Conservation (phyloP, 2,113 vertebrate species). For the Oncorhynchus mykiss region DNA sequence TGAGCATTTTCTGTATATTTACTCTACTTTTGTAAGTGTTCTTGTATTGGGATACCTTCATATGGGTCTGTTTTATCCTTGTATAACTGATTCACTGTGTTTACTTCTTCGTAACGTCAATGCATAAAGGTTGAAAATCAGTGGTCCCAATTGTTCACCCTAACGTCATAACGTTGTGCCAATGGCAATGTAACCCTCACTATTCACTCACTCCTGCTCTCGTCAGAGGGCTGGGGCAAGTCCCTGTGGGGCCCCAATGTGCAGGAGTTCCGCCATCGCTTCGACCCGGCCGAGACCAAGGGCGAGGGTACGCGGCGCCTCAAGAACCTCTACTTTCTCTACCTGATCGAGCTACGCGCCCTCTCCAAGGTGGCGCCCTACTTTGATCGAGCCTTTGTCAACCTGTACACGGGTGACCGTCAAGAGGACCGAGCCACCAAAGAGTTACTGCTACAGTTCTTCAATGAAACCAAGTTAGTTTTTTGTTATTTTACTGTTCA, state of each 20-base stretch:
- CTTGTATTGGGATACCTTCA: no score
- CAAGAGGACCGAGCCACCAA: constrained; percentile 86
- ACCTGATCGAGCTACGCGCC: constrained; percentile 92
- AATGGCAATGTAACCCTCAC: no score
- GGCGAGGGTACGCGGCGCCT: constrained; percentile 91
- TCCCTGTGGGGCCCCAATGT: constrained; percentile 87
- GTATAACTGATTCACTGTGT: no score
- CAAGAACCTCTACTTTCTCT: constrained; percentile 95
- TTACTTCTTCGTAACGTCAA: no score
- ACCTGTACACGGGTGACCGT: constrained; percentile 89
- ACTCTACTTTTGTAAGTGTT: no score
- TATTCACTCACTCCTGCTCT: background rate
- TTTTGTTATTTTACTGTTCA: constrained; percentile 38
- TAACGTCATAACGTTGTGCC: no score
- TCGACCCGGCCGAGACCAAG: constrained; percentile 86
- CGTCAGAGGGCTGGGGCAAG: constrained; percentile 87
- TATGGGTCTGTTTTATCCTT: no score
- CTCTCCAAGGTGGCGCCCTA: constrained; percentile 91
- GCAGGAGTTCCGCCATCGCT: constrained; percentile 87
- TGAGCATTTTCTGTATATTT: no score
- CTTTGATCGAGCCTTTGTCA: constrained; percentile 87
- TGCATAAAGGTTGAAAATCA: no score
- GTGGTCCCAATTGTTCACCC: no score
- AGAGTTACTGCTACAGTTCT: constrained; percentile 83
- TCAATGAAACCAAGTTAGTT: constrained; percentile 86